These are phyloP conservation scores for Etheostoma perlongum DNA, from an alignment of 2,797 vertebrate species.

Conservation along the genomic window DNA sequence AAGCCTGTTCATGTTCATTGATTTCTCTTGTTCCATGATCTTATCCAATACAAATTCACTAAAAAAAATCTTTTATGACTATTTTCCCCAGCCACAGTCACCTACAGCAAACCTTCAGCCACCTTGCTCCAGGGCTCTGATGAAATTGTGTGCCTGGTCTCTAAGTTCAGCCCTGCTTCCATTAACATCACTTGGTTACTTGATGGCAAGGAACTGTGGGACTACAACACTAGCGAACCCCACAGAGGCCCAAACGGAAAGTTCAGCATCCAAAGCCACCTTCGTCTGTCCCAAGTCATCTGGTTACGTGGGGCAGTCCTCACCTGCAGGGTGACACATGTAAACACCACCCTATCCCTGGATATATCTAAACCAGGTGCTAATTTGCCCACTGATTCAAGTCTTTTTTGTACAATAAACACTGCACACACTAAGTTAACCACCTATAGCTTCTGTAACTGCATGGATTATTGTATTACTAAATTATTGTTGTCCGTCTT, in stretches of 20 bases:
- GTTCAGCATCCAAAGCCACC: slow-evolving; percentile 75
- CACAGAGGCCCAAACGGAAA: slow-evolving; percentile 70
- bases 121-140: slow-evolving; percentile 64
- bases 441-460: neutral
- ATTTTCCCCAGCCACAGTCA: slow-evolving; percentile 57
- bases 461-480: neutral
- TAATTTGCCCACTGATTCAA: neutral
- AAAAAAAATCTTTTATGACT: neutral
- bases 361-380: slow-evolving; percentile 71
- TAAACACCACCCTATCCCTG: slow-evolving; percentile 48
- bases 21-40: neutral
- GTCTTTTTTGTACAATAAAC: neutral
- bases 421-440: neutral
- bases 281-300: slow-evolving; percentile 49
- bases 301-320: slow-evolving; percentile 64
- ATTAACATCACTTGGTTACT: slow-evolving; percentile 80
- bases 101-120: slow-evolving; percentile 54
- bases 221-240: slow-evolving; percentile 52
- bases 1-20: neutral
- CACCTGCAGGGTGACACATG: slow-evolving; percentile 76
- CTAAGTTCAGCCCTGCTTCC: slow-evolving; percentile 76
- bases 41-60: neutral
- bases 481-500: neutral
- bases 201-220: slow-evolving; percentile 21
- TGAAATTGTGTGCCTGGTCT: slow-evolving; percentile 79